Conservation (phyloP, 1,140 invertebrate species). For the Acromyrmex echinatior region DNA sequence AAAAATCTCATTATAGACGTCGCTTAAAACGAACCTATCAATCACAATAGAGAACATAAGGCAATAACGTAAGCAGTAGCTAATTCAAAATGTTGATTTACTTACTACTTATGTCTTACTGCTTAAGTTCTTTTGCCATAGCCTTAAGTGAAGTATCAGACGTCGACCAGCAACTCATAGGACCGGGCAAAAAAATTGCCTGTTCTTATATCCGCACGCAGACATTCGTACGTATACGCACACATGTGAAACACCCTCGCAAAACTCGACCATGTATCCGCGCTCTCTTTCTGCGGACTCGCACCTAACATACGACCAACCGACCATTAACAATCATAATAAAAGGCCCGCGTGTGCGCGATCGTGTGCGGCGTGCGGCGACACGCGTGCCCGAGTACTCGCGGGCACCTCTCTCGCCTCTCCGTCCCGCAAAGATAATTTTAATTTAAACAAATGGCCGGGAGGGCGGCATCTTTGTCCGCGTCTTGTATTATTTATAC, state of each 20-base stretch:
- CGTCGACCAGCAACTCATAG: not conserved
- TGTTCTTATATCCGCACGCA: not conserved
- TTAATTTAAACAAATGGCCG: constrained; percentile 87
- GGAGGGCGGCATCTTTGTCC: constrained; percentile 86
- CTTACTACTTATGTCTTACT: too few species aligned
- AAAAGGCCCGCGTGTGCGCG: constrained; percentile 79
- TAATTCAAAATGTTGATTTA: too few species aligned
- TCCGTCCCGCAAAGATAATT: constrained; percentile 80
- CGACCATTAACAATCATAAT: constrained; percentile 85
- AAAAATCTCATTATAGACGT: too few species aligned
- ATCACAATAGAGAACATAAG: too few species aligned
- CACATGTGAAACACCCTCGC: not conserved
- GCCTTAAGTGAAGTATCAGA: not conserved
- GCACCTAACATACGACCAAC: constrained; percentile 70
- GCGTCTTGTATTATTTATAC: constrained; percentile 87
- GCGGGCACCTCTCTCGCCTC: constrained; percentile 35
- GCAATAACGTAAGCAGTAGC: too few species aligned
- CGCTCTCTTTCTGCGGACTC: constrained; percentile 55
- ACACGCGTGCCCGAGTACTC: constrained; percentile 72
- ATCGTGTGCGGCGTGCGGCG: constrained; percentile 67
- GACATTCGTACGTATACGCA: not conserved
- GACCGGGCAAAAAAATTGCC: not conserved
- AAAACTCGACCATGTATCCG: constrained; percentile 26
- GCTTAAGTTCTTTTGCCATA: too few species aligned
- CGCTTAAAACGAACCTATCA: too few species aligned